A percentile compares a stretch with the other conserved stretches of the same genome.
These are phyloP conservation scores for Phrynocephalus vlangalii DNA, from an alignment of 2,797 vertebrate genomes.

Conservation along the genomic window DNA sequence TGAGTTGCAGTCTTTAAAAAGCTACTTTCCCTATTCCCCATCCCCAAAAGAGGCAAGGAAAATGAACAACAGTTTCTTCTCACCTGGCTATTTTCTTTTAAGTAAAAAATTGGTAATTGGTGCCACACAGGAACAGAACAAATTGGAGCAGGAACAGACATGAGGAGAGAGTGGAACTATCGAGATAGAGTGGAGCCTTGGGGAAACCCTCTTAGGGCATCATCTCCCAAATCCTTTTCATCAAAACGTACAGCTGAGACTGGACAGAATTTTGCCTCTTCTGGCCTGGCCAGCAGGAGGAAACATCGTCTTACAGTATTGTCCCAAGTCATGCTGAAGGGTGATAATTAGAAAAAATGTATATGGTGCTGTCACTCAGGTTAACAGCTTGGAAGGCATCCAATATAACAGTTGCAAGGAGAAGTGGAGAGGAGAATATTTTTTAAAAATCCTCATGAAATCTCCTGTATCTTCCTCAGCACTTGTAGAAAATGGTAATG, in stretches of 20 bases:
- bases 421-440: neutral
- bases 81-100: neutral
- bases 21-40: too few relatives aligned
- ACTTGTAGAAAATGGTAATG: constrained; percentile 20
- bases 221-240: neutral
- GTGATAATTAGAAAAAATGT: neutral
- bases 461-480: constrained; percentile 15
- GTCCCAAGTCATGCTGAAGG: neutral
- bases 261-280: neutral
- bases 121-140: neutral
- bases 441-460: neutral
- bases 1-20: neutral
- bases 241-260: neutral
- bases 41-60: neutral
- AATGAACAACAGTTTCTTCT: neutral
- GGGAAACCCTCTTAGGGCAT: neutral
- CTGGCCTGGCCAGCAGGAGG: neutral
- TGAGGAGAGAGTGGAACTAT: neutral
- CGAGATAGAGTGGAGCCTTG: too few relatives aligned
- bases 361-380: neutral
- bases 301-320: neutral
- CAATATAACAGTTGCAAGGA: neutral
- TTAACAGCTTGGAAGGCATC: constrained; percentile 14
- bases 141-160: neutral
- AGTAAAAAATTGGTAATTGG: neutral